Evolutionary conservation across 2,888 invertebrate genomes (phyloP).

Genomic region (Melieria omissa): DNA sequence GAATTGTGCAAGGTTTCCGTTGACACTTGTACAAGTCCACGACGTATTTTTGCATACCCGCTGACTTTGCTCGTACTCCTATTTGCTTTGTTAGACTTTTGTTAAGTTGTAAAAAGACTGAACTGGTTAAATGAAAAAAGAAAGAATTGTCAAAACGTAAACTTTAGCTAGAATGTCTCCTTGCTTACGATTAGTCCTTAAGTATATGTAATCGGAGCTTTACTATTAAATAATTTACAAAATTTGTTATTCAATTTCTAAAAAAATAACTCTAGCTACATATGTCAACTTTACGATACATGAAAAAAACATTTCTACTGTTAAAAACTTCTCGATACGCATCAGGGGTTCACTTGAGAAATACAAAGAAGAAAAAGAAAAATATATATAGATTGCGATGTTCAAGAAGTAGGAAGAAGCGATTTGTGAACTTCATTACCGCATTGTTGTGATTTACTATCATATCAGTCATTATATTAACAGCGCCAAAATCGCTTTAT

Average conservation of each 20-base stretch:
- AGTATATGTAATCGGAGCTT: not conserved
- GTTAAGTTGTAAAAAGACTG: constrained; percentile 30
- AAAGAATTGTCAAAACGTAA: not conserved
- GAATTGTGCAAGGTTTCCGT: no score
- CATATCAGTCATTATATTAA: constrained; percentile 21
- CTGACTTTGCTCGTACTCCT: no score
- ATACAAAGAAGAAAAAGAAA: not conserved
- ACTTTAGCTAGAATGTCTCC: not conserved
- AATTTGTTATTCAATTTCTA: not conserved
- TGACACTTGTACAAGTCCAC: no score
- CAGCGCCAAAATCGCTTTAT: not conserved
- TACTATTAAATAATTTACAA: not conserved
- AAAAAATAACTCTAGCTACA: not conserved
- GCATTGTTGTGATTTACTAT: constrained; percentile 28
- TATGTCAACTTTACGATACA: not conserved
- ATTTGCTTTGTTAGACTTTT: not conserved
- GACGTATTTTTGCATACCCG: no score
- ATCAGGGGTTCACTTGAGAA: no score
- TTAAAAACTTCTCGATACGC: no score
- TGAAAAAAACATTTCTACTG: not conserved
- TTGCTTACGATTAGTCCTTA: not conserved
- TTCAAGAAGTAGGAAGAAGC: not conserved
- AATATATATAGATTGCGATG: not conserved
- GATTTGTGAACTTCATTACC: constrained; percentile 9
- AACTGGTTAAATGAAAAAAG: not conserved